Percentiles rank a stretch among this genome's conserved stretches.
Conservation (phyloP, 2,797 vertebrate genomes). For the Coracias cyanogaster region DNA sequence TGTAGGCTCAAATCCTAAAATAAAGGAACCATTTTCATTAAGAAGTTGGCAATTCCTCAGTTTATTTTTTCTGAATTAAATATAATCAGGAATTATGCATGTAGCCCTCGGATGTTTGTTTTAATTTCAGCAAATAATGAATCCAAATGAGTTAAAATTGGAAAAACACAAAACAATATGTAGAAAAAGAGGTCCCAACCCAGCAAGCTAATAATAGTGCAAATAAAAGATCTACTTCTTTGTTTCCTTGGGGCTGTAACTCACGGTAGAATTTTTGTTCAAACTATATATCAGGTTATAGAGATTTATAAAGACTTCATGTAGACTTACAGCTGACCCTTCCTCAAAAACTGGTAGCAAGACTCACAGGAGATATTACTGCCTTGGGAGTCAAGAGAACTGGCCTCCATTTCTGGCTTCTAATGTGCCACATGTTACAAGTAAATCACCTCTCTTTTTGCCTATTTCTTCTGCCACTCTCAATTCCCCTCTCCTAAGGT, state of each 20-base stretch:
- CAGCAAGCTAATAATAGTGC: neutral
- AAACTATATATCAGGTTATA: neutral
- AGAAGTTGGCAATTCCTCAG: neutral
- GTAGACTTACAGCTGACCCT: neutral
- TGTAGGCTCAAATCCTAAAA: slow-evolving; percentile 91
- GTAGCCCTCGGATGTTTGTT: neutral
- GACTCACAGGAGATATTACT: neutral
- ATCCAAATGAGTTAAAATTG: neutral
- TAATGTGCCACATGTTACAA: neutral
- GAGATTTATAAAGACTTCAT: neutral
- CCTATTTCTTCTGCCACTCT: slow-evolving; percentile 36
- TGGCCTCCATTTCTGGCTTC: slow-evolving; percentile 8
- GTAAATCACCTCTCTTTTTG: slow-evolving; percentile 53
- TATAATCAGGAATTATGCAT: neutral
- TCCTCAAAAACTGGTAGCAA: neutral
- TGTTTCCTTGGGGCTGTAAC: neutral
- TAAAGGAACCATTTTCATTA: neutral
- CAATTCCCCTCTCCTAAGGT: slow-evolving; percentile 10
- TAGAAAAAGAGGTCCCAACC: neutral
- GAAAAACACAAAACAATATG: neutral
- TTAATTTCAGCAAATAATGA: neutral
- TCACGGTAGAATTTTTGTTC: neutral
- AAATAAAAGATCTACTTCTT: neutral
- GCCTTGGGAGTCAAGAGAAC: neutral
- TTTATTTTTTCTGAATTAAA: neutral